Base-by-base conservation (phyloP, 2,113 vertebrate species). In the Lepus americanus region DNA sequence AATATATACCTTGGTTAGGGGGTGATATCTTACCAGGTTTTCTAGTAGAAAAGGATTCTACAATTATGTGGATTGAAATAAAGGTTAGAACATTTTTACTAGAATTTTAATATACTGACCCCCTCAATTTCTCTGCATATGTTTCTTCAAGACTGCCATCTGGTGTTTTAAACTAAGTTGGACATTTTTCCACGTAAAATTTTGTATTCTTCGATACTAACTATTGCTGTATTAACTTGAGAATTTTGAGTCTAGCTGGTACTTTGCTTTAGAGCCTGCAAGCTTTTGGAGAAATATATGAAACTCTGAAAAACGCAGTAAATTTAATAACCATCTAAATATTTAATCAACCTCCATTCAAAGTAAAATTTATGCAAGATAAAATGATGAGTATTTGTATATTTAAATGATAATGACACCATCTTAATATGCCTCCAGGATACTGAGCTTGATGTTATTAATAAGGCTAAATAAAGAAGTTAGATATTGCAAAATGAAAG, bases 121-220 rank as follows among this genome's bases (percentile, higher is more conserved):
- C 36, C 63, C 11, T 77, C 25, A 83, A 19, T 25, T 3, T 87
- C 22, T 31, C 10, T 25, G 39, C 31, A 81, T 19, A 17, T 6
- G 36, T 77, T 51, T 83, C n/a, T 82, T 95, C 4, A 82, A 39
- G 25, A 70, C 25, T 88, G 63, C 22, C 63, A 77, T 27, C 39
- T 78, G 13, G 4, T 77, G 27, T 70, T 88, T 77, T 92, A 82
- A 70, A 88, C 53, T 77, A 27, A 9, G 51, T 9, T 59, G 10
- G 53, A 89, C 36, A 90, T 84, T 94, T 91, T 73, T 74, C 16
- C 36, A 59, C 66, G 33, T 86, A 44, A 69, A 80, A 66, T 82
- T 76, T 81, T 69, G 19, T 92, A 25, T 69, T 87, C 25, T 87
- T 77, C 81, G 22, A 74, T 66, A 76, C 16, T 44, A 74, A 67